Conservation (phyloP, 2,113 vertebrate species). For the Tylochromis polylepis region DNA sequence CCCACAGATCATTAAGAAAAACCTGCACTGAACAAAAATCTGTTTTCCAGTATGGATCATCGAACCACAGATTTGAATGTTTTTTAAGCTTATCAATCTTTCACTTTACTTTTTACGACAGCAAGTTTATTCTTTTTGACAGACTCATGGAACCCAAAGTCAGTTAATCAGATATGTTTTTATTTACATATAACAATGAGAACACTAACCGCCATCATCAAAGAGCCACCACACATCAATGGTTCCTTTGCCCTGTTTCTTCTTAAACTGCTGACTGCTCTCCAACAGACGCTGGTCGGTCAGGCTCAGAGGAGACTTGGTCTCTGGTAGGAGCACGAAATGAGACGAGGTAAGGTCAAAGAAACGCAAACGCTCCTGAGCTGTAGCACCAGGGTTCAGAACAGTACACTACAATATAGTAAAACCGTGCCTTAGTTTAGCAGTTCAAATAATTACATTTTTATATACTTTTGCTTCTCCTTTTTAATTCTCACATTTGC, state of each 20-base stretch:
- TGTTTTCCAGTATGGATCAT: background rate
- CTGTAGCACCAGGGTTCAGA: accelerated
- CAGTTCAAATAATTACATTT: accelerated
- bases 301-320: conserved; percentile 80
- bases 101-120: background rate
- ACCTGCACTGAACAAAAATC: background rate
- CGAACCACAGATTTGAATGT: background rate
- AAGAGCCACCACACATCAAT: conserved; percentile 99
- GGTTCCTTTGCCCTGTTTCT: conserved; percentile 93
- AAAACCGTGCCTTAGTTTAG: background rate
- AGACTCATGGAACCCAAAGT: accelerated
- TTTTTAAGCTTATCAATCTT: accelerated
- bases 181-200: background rate
- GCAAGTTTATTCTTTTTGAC: background rate
- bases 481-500: background rate
- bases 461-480: background rate
- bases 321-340: conserved; percentile 58
- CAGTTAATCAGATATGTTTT: background rate
- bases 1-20: background rate
- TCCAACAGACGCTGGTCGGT: conserved; percentile 88
- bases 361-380: background rate
- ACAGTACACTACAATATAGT: background rate
- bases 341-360: background rate
- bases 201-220: conserved; percentile 88
- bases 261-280: conserved; percentile 89